Evolutionary conservation across 2,113 vertebrate genomes (phyloP), one percentile per base, ranked within the genome.

Genomic region (Brachypodius melanocephalos): DNA sequence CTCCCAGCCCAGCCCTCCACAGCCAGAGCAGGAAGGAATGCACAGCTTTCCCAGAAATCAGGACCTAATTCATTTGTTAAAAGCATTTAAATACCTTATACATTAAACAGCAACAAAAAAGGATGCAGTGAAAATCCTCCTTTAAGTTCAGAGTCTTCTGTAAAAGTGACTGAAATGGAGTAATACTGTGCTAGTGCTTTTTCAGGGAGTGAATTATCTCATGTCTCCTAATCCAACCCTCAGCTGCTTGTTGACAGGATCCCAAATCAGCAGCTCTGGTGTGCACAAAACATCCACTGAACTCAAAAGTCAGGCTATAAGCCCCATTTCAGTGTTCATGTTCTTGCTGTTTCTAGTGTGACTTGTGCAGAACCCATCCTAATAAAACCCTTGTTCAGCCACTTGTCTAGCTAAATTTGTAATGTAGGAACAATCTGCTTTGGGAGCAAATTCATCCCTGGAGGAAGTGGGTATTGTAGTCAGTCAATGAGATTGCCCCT

Each of bases 401-500:
- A 40, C 83, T 92, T 93, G 61, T 72, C 68, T 93, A 49, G 79
- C 74, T 94, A 90, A 77, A 71, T 94, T 57, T 95, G 67, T 76
- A 65, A 76, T 28, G 57, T 83, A 88, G 62, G 48, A 95, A 57
- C 88, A 96, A 80, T 83, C 79, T 88, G 82, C 88, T 93, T 22
- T 86, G 88, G 72, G 85, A 96, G 42, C 51, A 6, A 1, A 57
- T 84, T 81, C 68, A 81, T 93, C 96, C 92, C 90, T 88, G 72
- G 79, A 95, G 95, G 61, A 93, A 75, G 85, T 40, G 73, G 52
- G 14, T 83, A 85, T 91, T 90, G 75, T 94, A 95, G 68, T 93
- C 89, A 96, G 63, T 94, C 93, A 90, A 28, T 79, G 75, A 93
- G 94, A 88, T 91, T 95, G 85, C 79, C 88, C 93, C 79, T 86